These are phyloP conservation scores for Argya squamiceps DNA, from an alignment of 2,797 vertebrate genomes.

Conservation along the genomic window DNA sequence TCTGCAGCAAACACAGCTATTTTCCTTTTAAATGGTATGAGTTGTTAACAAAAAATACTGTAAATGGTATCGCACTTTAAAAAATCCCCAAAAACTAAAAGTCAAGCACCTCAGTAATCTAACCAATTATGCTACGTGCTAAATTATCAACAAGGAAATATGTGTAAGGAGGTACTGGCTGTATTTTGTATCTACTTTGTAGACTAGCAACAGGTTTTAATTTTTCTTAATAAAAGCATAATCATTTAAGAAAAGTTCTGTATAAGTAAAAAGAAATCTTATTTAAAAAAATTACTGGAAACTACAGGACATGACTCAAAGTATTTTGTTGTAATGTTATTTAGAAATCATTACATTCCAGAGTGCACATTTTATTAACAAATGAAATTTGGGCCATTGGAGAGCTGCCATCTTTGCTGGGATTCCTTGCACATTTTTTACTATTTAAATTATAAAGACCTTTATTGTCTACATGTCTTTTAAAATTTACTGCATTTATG, in stretches of 20 bases:
- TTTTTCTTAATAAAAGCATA: background rate
- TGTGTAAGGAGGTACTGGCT: background rate
- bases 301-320: background rate
- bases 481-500: background rate
- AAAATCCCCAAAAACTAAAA: background rate
- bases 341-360: background rate
- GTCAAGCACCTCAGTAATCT: background rate
- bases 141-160: background rate
- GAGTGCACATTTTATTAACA: background rate
- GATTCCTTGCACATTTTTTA: background rate
- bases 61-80: background rate
- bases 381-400: background rate
- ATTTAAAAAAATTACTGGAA: background rate
- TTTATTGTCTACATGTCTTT: background rate
- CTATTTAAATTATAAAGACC: background rate
- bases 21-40: background rate
- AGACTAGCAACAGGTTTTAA: background rate
- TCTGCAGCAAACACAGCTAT: background rate
- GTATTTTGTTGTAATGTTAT: background rate
- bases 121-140: background rate
- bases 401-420: background rate
- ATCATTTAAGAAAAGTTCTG: background rate
- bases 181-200: background rate
- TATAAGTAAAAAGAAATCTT: background rate
- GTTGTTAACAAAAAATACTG: background rate